Evolutionary conservation across 92 coral and sea anemone genomes (phyloP), one percentile per base, ranked within the genome.

Genomic region (Nematostella vectensis): DNA sequence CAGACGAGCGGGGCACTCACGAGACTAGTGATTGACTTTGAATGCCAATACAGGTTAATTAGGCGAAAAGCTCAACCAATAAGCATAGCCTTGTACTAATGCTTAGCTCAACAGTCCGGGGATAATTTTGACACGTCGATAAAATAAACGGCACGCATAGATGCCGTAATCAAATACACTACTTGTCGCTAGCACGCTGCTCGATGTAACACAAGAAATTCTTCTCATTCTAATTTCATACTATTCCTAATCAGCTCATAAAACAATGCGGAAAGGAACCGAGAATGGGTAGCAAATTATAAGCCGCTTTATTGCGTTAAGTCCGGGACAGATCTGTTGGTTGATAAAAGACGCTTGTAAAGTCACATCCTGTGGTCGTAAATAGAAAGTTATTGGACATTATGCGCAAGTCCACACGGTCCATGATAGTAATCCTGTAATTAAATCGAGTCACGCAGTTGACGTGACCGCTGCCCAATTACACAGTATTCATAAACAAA

Each of bases 371-470:
- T 73, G 73, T 54, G 48, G 44, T 27, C 23, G 87, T 68, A 76
- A 79, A 72, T 77, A 77, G 2, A 33, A 33, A 53, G 71, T 77
- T 77, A 63, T 74, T 74, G 69, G 58, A 50, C 71, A 59, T 70
- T 59, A 78, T 78, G 21, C 49, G 53, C 54, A 56, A 63, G 65
- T 44, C 70, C 43, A 29, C 48, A 61, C 65, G 57, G 58, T 45
- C 76, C 87, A 74, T 84, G 74, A 79, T 33, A 54, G 54, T 74
- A 67, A 79, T 79, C 77, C 81, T 55, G 58, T 84, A 74, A 74
- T 79, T 79, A 84, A 84, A 82, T 68, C 62, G 21, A 54, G 94
- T 83, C 94, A 84, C 94, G 94, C 79, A 84, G 51, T 37, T 37
- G 77, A 62, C 62, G 63, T 71, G 57, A 62, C 58, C 18, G 17